Evolutionary conservation across 2,888 invertebrate genomes (phyloP).

Genomic region (Seira ritae): DNA sequence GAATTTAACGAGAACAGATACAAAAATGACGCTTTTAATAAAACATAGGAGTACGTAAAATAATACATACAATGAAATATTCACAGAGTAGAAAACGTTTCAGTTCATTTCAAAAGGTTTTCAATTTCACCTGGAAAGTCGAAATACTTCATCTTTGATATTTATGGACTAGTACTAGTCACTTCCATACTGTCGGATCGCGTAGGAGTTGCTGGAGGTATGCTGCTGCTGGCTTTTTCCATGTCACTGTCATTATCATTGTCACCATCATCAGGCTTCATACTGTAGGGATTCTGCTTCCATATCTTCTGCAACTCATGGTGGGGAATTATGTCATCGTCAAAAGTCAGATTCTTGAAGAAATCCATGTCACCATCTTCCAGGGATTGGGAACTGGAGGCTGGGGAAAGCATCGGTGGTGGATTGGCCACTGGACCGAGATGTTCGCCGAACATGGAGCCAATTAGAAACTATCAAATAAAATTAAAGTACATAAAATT

Average conservation of each 20-base stretch:
- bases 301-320: conserved; percentile 25
- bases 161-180: conserved; percentile 2
- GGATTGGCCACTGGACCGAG: conserved; percentile 38
- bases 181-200: background rate
- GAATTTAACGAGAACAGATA: background rate
- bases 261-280: too few species aligned
- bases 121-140: too few species aligned
- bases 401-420: conserved; percentile 9
- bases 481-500: background rate
- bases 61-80: too few species aligned
- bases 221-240: background rate
- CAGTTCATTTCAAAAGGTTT: too few species aligned
- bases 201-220: background rate
- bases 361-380: background rate
- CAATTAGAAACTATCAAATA: conserved; percentile 42
- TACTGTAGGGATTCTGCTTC: background rate
- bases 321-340: conserved; percentile 22
- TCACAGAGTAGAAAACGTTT: too few species aligned
- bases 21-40: conserved; percentile 14
- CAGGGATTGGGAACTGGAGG: background rate
- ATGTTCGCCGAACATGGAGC: conserved; percentile 38
- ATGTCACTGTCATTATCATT: too few species aligned
- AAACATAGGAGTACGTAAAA: background rate
- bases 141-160: too few species aligned
- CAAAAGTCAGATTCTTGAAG: background rate